Base-by-base conservation (phyloP, 2,888 invertebrate species). In the Pyrgus malvae region DNA sequence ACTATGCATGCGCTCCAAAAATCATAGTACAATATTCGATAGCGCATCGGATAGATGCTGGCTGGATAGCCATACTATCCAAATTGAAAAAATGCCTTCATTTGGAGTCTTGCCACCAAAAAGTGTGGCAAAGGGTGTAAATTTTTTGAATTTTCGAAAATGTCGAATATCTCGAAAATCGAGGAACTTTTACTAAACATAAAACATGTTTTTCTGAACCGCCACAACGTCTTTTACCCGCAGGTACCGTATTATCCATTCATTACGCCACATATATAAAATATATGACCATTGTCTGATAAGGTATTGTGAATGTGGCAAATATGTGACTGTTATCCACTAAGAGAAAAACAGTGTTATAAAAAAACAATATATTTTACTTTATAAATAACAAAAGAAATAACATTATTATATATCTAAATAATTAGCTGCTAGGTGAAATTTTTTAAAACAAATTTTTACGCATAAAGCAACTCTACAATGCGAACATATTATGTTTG, bases 161-260 rank as follows among this genome's bases (percentile, higher is more conserved):
- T 16, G 19, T 38, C 38, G 0, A 38, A 38, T 38, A 12, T 38
- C 38, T 38, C 38, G 16, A 38, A 38, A 38, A 17, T 4, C 38
- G 38, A 38, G 38, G 16, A n/a, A 38, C 38, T 38, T 16, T 17
- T 38, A 16, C 38, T 19, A 38, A 38, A 38, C 38, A 38, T 38
- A 38, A 38, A 38, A 38, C n/a, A 38, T 38, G 6, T 38, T 17
- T 16, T 38, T 38, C 38, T 38, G 38, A 38, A 38, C 19, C 19
- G 19, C 38, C 38, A 2, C 16, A 38, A 38, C 38, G 8, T 38
- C 16, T 5, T 17, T 16, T 38, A 38, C 19, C 38, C 38, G 9
- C 38, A 38, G 38, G 38, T 38, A 38, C 38, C 38, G 19, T 38
- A 16, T 38, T 38, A 38, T 38, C 38, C 16, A 38, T 38, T 38